Evolutionary conservation across 2,888 invertebrate genomes (phyloP), one percentile per base, ranked within the genome.

Genomic region (Cerastis rubricosa): DNA sequence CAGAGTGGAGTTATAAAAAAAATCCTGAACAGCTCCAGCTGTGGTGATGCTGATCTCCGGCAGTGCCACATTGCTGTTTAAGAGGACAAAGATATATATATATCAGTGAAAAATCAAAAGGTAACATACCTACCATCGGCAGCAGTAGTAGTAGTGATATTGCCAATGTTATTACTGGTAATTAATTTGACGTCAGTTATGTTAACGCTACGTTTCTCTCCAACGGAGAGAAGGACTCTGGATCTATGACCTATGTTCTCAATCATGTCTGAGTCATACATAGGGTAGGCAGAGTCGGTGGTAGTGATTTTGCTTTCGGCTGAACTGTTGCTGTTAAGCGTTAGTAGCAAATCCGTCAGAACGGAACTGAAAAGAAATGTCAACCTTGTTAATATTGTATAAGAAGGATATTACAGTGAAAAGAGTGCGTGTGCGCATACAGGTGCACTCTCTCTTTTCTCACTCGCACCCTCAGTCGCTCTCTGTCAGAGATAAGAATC

Each of bases 231-330:
- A 1, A 96, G 81, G 0, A 91, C 90, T 84, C 96, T 92, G 0
- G 95, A 95, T 82, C 92, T 92, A 59, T 94, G 92, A 0, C 91
- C 92, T 14, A 93, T 92, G 57, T 94, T 94, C 2, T 93, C 92
- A 22, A 93, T 87, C 89, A 93, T 92, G 17, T 94, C 93, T 0
- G 91, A 83, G 74, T 93, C 92, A 63, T 93, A 93, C 14, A 84
- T 61, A 2, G 93, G 92, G 71, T 90, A 91, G 0, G 71, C 49
- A 3, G 87, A 29, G 0, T 89, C 83, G 0, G 75, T 64, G 9
- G n/a, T 72, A 19, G 14, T 75, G 5, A 22, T 0, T 0, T 65
- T 74, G 1, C 25, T 43, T 7, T n/a, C 25, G 25, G 69, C 71
- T 8, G 59, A 14, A 3, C 19, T 79, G 6, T 68, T 83, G 0